Percentiles rank a stretch among this genome's conserved stretches.
phyloP scores from a whole-genome alignment of 1,140 invertebrate genomes.

The Drosophila malerkotliana region DNA sequence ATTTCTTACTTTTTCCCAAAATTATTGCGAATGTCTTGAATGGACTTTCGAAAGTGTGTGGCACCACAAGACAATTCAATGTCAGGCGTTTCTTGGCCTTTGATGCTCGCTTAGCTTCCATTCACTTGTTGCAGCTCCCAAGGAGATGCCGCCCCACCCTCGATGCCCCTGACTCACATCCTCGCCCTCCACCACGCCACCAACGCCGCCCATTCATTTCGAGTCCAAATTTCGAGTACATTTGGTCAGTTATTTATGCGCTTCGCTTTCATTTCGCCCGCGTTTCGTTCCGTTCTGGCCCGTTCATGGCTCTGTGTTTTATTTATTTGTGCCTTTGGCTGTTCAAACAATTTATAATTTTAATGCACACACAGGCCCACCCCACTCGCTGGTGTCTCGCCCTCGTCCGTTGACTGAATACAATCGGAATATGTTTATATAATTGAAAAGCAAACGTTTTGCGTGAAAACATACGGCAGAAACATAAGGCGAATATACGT shows the following conservation, averaged over 20 bases:
- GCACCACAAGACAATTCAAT: constrained; percentile 68
- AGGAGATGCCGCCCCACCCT: constrained; percentile 11
- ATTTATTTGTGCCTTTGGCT: constrained; percentile 62
- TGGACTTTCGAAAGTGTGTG: constrained; percentile 43
- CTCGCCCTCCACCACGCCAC: background rate
- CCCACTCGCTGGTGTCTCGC: background rate
- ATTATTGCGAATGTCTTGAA: background rate
- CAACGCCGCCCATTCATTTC: constrained; percentile 32
- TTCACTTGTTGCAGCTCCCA: constrained; percentile 73
- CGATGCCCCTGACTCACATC: background rate
- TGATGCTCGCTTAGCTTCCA: constrained; percentile 70
- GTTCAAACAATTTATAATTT: constrained; percentile 78
- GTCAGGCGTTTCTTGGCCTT: constrained; percentile 60
- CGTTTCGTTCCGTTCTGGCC: constrained; percentile 23
- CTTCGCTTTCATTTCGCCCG: constrained; percentile 42
- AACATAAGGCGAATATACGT: constrained; percentile 41
- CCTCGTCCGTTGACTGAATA: constrained; percentile 63
- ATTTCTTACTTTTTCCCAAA: background rate
- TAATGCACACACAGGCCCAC: constrained; percentile 64
- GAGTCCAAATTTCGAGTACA: constrained; percentile 62
- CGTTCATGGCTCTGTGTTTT: constrained; percentile 40
- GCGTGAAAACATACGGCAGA: constrained; percentile 60
- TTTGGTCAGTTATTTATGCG: constrained; percentile 69
- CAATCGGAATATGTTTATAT: constrained; percentile 80
- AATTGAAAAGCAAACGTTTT: constrained; percentile 75